These are phyloP conservation scores for Archips xylosteana DNA, from an alignment of 2,888 invertebrate species.

Conservation along the genomic window DNA sequence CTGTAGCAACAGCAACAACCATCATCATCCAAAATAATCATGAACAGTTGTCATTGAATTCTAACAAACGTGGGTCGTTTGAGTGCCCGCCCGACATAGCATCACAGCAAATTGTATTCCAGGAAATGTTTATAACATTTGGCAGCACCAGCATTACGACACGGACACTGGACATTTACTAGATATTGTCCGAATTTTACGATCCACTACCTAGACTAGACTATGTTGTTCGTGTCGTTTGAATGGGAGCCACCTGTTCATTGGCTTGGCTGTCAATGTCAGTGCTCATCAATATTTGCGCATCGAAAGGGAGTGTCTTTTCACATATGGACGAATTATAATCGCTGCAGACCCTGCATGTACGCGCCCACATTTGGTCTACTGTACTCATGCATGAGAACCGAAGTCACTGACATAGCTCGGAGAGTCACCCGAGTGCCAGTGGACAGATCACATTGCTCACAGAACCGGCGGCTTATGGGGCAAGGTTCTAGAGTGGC, in stretches of 20 bases:
- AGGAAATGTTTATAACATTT: slow-evolving; percentile 19
- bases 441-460: too few relatives aligned
- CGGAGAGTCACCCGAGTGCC: too few relatives aligned
- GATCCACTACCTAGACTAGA: background rate
- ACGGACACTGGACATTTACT: slow-evolving; percentile 6
- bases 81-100: background rate
- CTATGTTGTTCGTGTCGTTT: background rate
- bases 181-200: slow-evolving; percentile 1
- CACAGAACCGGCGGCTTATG: too few relatives aligned
- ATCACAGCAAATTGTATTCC: slow-evolving; percentile 6
- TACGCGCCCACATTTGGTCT: too few relatives aligned
- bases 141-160: slow-evolving; percentile 4
- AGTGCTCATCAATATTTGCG: background rate
- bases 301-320: background rate
- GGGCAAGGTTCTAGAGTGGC: too few relatives aligned
- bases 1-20: background rate
- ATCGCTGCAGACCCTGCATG: too few relatives aligned
- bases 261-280: background rate
- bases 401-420: too few relatives aligned
- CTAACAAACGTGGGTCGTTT: slow-evolving; percentile 8
- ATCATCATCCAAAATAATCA: slow-evolving; percentile 14
- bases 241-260: background rate
- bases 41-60: slow-evolving; percentile 11
- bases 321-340: background rate
- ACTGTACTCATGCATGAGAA: too few relatives aligned